These are phyloP conservation scores for Clarias fuscus DNA, from an alignment of 2,797 vertebrate genomes.

Conservation along the genomic window DNA sequence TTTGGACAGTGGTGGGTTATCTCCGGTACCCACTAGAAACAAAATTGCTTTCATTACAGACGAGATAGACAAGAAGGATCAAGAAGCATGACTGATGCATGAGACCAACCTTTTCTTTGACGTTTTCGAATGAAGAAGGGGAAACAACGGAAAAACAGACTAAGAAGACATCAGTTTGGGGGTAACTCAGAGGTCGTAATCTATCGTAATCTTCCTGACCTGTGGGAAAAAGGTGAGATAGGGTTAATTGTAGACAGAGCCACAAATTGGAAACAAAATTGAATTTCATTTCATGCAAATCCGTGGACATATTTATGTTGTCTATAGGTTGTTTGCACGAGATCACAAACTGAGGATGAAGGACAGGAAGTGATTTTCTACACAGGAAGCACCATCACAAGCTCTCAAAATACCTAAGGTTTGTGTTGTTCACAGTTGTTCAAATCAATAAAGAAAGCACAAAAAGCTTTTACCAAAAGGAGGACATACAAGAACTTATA, in stretches of 20 bases:
- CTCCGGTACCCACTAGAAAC: constrained; percentile 79
- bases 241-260: neutral
- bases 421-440: too few relatives aligned
- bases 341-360: too few relatives aligned
- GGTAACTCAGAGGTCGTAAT: constrained; percentile 82
- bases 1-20: constrained; percentile 85
- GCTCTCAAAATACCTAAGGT: too few relatives aligned
- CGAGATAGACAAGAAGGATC: neutral
- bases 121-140: constrained; percentile 83
- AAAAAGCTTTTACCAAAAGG: too few relatives aligned
- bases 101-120: constrained; percentile 79
- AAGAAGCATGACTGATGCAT: neutral
- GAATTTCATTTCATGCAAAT: neutral
- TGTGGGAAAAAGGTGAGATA: constrained; percentile 47
- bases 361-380: too few relatives aligned
- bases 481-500: too few relatives aligned
- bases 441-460: too few relatives aligned
- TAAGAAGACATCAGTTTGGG: constrained; percentile 81
- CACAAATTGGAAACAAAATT: neutral
- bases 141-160: constrained; percentile 83
- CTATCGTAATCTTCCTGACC: constrained; percentile 84
- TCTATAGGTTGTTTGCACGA: too few relatives aligned
- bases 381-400: too few relatives aligned
- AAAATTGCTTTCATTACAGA: neutral
- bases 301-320: neutral